Evolutionary conservation across 1,140 invertebrate species (phyloP), one percentile per base, ranked within the genome.

Genomic region (Formica selysi): DNA sequence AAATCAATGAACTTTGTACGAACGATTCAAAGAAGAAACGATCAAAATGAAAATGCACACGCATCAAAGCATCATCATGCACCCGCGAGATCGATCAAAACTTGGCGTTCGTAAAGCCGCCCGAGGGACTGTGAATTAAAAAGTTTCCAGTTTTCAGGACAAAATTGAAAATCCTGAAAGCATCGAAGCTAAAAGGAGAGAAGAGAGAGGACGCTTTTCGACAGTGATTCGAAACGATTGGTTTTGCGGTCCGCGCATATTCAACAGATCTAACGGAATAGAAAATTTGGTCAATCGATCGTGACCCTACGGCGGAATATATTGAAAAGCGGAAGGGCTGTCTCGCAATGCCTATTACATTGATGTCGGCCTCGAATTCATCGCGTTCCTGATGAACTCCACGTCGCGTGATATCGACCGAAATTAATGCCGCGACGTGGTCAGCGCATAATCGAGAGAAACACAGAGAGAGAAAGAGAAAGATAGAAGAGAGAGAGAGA

Each of bases 281-380:
- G 62, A 74, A 76, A 89, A 67, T 89, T 89, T 74, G 44, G 57
- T n/a, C 41, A 76, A 86, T 87, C 48, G 87, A 73, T 59, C 57
- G 54, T 57, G 11, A 2, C 54, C 11, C 16, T 11, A 19, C 1
- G 73, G 11, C 8, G 59, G 48, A 74, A 85, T 73, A 51, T 51
- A 57, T 41, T 41, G 78, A 79, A 85, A 88, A 78, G 29, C 59
- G 32, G 87, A 26, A 59, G 71, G 44, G 54, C 26, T 19, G 59
- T 41, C 59, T 67, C 70, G 57, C 67, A 38, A n/a, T 76, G 57
- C 65, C 38, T 36, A 76, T 64, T 61, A 54, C 54, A 89, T 85
- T 71, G 71, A 89, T 68, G 36, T 32, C 65, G 19, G 38, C 32
- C 65, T 88, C 86, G 44, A 73, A 71, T 78, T 68, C 67, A 19